Base-by-base conservation (phyloP, 2,888 invertebrate species). In the Leptopilina syphax region DNA sequence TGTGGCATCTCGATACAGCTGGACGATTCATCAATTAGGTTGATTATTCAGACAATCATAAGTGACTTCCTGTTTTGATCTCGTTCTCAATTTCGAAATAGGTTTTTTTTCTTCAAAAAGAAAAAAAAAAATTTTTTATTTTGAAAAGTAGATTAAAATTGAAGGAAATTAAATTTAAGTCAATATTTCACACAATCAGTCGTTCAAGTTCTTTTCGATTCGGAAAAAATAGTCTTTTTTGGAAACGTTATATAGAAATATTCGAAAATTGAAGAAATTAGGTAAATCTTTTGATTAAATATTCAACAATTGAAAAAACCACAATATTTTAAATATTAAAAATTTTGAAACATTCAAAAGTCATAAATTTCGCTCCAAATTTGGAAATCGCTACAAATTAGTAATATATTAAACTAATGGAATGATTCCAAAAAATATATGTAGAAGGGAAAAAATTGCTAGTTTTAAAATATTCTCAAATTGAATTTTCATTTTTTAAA, bases 21-120 rank as follows among this genome's bases (percentile, higher is more conserved):
- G 76, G 79, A 60, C 80, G 79, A 0, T 77, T 76, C 80, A 83
- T 84, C 82, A 85, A 85, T 87, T 86, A 86, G 84, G 81, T 82
- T 83, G 84, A 86, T 87, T 87, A 82, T 80, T 78, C 77, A 76
- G 65, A 83, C 84, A 84, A 85, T 87, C 85, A 84, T 85, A 85
- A 86, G 83, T 83, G 81, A 81, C 85, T 85, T 87, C 86, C 85
- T 85, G 85, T 83, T 83, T 82, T 78, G 79, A 81, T 79, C 79
- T 77, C 60, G 79, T 80, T 68, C 47, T 68, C 47, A 67, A 44
- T 67, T 8, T 44, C 66, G 18, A 67, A 67, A 18, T 34, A 34
- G 34, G 4, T 24, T n/a, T 8, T 12, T 76, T 27, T 18, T 24
- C 9, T 18, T n/a, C n/a, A 44, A 6, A 66, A 7, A 18, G 0